These are phyloP conservation scores for Sesamia inferens DNA, from an alignment of 2,888 invertebrate genomes.

Conservation along the genomic window DNA sequence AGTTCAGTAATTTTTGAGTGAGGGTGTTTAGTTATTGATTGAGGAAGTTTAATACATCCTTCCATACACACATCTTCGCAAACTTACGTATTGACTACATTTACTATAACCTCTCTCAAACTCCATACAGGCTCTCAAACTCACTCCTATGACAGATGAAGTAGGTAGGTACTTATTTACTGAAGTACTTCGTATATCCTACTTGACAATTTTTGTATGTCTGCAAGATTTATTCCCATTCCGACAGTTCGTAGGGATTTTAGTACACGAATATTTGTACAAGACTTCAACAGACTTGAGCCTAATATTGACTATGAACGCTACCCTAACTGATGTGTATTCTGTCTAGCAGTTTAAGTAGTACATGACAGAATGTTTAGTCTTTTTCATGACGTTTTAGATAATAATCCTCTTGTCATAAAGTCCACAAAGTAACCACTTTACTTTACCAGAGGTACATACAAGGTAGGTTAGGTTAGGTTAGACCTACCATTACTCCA, in stretches of 20 bases:
- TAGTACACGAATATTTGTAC: conserved; percentile 41
- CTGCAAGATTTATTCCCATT: conserved; percentile 27
- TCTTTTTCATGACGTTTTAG: background rate
- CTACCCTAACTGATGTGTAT: conserved; percentile 10
- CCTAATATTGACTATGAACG: conserved; percentile 15
- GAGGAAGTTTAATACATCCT: too few relatives aligned
- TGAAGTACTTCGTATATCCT: conserved; percentile 15
- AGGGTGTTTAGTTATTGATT: too few relatives aligned
- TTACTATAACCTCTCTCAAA: background rate
- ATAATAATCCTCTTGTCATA: background rate
- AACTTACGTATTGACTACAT: too few relatives aligned
- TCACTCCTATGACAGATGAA: background rate
- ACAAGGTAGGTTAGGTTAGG: too few relatives aligned
- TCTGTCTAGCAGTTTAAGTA: background rate
- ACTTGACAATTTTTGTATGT: conserved; percentile 24
- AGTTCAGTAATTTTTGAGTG: too few relatives aligned
- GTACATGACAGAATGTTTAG: background rate
- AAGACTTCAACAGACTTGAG: conserved; percentile 37
- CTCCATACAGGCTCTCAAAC: background rate
- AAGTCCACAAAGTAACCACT: too few relatives aligned
- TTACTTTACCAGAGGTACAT: too few relatives aligned
- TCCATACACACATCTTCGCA: too few relatives aligned
- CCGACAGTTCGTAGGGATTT: conserved; percentile 26
- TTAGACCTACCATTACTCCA: too few relatives aligned
- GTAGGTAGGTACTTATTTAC: conserved; percentile 11